phyloP scores from a whole-genome alignment of 2,797 vertebrate genomes.

The Pipistrellus kuhlii region DNA sequence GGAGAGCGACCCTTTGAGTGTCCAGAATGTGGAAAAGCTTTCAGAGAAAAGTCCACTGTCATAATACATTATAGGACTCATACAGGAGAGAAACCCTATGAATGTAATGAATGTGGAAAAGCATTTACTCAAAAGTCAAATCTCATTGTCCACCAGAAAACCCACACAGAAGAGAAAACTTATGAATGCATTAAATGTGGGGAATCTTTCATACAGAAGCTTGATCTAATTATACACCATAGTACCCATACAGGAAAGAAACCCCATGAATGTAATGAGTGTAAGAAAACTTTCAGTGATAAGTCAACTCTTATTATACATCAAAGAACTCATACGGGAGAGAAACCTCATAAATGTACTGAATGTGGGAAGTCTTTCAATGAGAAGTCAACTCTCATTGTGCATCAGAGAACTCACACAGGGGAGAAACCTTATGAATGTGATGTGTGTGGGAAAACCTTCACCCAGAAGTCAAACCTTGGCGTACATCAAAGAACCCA shows the following conservation, averaged over 20 bases:
- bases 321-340: slow-evolving; percentile 83
- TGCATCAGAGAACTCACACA: slow-evolving; percentile 81
- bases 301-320: slow-evolving; percentile 82
- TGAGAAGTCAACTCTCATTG: slow-evolving; percentile 80
- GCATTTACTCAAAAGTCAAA: slow-evolving; percentile 82
- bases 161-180: slow-evolving; percentile 80
- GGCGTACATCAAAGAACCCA: slow-evolving; percentile 82
- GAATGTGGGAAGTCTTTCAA: slow-evolving; percentile 83
- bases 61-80: slow-evolving; percentile 81
- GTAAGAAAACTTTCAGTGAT: slow-evolving; percentile 83
- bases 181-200: slow-evolving; percentile 81
- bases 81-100: slow-evolving; percentile 80
- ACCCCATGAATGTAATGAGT: slow-evolving; percentile 79
- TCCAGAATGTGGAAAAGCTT: slow-evolving; percentile 84
- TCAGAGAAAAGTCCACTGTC: slow-evolving; percentile 82
- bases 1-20: slow-evolving; percentile 83
- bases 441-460: slow-evolving; percentile 83
- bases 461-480: slow-evolving; percentile 82
- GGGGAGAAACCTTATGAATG: slow-evolving; percentile 83
- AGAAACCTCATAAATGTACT: slow-evolving; percentile 83
- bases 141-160: slow-evolving; percentile 81
- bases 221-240: slow-evolving; percentile 80
- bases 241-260: slow-evolving; percentile 83
- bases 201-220: slow-evolving; percentile 79
- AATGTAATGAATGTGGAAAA: slow-evolving; percentile 82